Evolutionary conservation across 2,113 vertebrate species (phyloP).

Genomic region (Forbesichthys agassizii): DNA sequence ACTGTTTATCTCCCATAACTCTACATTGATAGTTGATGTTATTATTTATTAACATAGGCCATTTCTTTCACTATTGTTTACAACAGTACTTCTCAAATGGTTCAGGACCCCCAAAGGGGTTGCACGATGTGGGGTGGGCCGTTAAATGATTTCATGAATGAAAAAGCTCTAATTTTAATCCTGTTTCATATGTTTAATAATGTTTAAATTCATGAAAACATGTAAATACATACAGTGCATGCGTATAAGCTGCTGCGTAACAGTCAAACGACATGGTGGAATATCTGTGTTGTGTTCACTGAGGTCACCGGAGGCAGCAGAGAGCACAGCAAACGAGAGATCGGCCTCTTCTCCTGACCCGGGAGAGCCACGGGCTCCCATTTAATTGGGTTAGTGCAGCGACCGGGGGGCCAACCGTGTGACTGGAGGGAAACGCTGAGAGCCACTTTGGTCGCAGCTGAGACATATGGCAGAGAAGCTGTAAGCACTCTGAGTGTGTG

Average conservation of each 20-base stretch:
- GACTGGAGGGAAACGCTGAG: slow-evolving; percentile 69
- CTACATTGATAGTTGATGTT: too few relatives aligned
- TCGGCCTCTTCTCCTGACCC: slow-evolving; percentile 80
- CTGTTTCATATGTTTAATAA: too few relatives aligned
- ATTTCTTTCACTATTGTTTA: too few relatives aligned
- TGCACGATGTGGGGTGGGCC: too few relatives aligned
- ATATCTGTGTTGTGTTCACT: slow-evolving; percentile 55
- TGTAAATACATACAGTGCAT: too few relatives aligned
- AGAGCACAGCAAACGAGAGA: slow-evolving; percentile 62
- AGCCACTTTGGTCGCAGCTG: slow-evolving; percentile 70
- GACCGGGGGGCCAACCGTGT: slow-evolving; percentile 66
- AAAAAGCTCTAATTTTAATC: too few relatives aligned
- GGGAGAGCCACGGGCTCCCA: slow-evolving; percentile 65
- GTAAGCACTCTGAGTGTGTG: slow-evolving; percentile 43
- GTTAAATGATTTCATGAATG: too few relatives aligned
- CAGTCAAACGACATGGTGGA: too few relatives aligned
- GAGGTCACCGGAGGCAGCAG: slow-evolving; percentile 77
- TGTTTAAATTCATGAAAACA: too few relatives aligned
- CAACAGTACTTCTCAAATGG: neutral
- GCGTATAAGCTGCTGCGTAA: too few relatives aligned
- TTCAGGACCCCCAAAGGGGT: neutral
- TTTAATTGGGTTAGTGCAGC: slow-evolving; percentile 74
- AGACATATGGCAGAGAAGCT: slow-evolving; percentile 73
- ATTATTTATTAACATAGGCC: too few relatives aligned
- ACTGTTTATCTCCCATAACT: too few relatives aligned